Evolutionary conservation across 23 tunicate species (phyloP).

Genomic region (Pegea sp.): DNA sequence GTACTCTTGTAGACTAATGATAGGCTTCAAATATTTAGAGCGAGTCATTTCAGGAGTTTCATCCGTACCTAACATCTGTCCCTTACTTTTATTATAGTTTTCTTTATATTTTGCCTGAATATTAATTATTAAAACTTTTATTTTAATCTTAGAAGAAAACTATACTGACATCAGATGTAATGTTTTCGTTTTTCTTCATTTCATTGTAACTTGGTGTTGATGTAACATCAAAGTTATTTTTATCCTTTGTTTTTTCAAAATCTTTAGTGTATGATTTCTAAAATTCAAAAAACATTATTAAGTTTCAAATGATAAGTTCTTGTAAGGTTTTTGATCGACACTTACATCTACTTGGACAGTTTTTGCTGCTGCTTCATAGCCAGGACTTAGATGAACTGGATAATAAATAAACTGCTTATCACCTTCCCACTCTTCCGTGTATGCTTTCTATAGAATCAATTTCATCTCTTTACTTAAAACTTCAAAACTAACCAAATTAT

Average conservation of each 20-base stretch:
- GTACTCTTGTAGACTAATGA: neutral
- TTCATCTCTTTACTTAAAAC: too few species aligned
- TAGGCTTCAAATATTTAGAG: constrained; percentile 47
- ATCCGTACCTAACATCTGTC: constrained; percentile 14
- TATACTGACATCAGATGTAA: constrained; percentile 32
- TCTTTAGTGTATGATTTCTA: constrained; percentile 53
- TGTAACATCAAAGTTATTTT: constrained; percentile 38
- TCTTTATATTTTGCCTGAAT: constrained; percentile 43
- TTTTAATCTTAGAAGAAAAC: too few species aligned
- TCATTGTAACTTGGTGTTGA: constrained; percentile 29
- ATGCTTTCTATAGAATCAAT: constrained; percentile 44
- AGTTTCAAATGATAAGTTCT: neutral
- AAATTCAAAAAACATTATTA: constrained; percentile 1
- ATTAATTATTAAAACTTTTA: neutral
- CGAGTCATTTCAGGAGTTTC: constrained; percentile 75
- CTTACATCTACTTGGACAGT: constrained; percentile 74
- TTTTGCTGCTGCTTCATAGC: constrained; percentile 50
- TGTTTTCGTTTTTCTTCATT: constrained; percentile 19
- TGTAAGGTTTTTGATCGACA: neutral
- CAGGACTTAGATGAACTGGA: constrained; percentile 84
- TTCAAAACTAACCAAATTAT: too few species aligned
- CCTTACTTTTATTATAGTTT: constrained; percentile 9
- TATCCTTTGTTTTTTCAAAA: constrained; percentile 33
- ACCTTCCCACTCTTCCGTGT: constrained; percentile 84
- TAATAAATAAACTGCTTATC: constrained; percentile 59